phyloP scores from a whole-genome alignment of 2,113 vertebrate genomes.

The Dasyurus viverrinus region DNA sequence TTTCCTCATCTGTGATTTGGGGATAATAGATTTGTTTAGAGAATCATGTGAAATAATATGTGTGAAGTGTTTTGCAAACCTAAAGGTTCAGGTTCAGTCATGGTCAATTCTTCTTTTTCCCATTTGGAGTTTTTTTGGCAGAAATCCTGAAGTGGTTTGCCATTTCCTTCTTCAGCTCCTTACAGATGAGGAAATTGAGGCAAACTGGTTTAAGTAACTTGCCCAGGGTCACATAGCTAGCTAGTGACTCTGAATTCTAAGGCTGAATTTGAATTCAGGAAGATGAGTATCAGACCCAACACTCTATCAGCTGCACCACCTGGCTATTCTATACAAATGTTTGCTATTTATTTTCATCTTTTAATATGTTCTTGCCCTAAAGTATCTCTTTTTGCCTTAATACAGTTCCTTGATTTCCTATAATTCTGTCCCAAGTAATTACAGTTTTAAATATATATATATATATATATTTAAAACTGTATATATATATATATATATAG shows the following conservation, averaged over 20 bases:
- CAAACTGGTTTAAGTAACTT: neutral
- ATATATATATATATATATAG: too few species aligned
- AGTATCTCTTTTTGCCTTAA: neutral
- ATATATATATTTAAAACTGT: too few species aligned
- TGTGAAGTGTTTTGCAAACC: neutral
- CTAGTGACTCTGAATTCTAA: neutral
- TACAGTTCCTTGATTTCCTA: neutral
- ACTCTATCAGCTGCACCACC: neutral
- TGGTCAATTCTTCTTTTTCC: neutral
- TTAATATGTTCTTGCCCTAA: neutral
- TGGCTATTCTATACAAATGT: neutral
- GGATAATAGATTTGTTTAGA: neutral
- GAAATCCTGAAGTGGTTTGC: neutral
- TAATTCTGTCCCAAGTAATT: neutral
- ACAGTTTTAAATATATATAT: neutral
- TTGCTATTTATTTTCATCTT: neutral
- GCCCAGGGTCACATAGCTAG: neutral
- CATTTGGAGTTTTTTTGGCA: neutral
- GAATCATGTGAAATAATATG: neutral
- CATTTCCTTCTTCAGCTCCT: neutral
- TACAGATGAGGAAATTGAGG: neutral
- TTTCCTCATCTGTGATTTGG: neutral
- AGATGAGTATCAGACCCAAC: neutral
- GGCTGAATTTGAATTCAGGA: neutral
- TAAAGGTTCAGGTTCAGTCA: neutral